Evolutionary conservation across 2,888 invertebrate species (phyloP).

Genomic region (Pycnomerus fuliginosus): DNA sequence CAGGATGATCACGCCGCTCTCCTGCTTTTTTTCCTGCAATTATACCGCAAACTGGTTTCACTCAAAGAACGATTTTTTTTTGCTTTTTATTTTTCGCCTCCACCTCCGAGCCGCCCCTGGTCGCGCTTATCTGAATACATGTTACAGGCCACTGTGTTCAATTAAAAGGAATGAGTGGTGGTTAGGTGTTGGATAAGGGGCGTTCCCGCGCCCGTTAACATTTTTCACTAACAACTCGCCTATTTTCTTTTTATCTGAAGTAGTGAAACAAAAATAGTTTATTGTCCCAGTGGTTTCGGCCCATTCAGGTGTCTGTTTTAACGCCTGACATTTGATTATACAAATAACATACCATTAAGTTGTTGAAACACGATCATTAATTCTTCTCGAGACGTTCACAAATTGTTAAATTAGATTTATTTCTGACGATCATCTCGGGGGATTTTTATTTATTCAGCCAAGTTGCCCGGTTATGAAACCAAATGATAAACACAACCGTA

Average conservation of each 20-base stretch:
- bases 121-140: constrained; percentile 32
- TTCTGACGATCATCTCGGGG: constrained; percentile 12
- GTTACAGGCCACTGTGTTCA: constrained; percentile 39
- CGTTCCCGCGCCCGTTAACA: constrained; percentile 44
- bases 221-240: constrained; percentile 44
- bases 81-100: background rate
- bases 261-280: constrained; percentile 40
- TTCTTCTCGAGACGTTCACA: constrained; percentile 3
- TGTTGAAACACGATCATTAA: constrained; percentile 33
- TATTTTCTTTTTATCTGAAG: constrained; percentile 29
- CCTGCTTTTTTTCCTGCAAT: too few relatives aligned
- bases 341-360: constrained; percentile 44
- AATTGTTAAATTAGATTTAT: constrained; percentile 30
- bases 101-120: constrained; percentile 12
- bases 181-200: constrained; percentile 48
- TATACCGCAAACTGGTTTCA: too few relatives aligned
- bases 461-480: too few relatives aligned
- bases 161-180: constrained; percentile 50
- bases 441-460: constrained; percentile 7
- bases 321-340: constrained; percentile 44
- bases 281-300: constrained; percentile 32
- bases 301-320: constrained; percentile 44
- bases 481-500: constrained; percentile 21
- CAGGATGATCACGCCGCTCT: too few relatives aligned
- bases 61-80: too few relatives aligned